A percentile compares a stretch with the other conserved stretches of the same genome.
Evolutionary conservation across 2,888 invertebrate species (phyloP).

Genomic region (Aquatica leii): DNA sequence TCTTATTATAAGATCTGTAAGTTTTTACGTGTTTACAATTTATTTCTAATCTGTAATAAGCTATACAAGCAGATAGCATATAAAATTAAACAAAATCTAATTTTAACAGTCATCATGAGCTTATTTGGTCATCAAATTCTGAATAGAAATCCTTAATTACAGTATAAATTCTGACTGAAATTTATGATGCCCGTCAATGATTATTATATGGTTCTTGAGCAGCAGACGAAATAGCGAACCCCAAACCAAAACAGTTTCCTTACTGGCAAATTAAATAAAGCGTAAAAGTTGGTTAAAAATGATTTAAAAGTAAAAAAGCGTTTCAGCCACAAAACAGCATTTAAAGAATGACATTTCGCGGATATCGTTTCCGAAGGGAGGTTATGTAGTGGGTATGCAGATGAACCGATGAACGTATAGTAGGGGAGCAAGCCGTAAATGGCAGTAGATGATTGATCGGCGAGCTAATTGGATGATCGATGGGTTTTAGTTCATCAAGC

Average conservation of each 20-base stretch:
- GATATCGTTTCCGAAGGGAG: slow-evolving; percentile 28
- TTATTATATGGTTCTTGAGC: not conserved
- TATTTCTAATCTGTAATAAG: no score
- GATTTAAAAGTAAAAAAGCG: slow-evolving; percentile 28
- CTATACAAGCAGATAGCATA: no score
- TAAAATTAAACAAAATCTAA: no score
- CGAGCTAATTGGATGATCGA: slow-evolving; percentile 81
- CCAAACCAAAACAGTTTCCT: slow-evolving; percentile 12
- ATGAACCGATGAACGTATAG: slow-evolving; percentile 57
- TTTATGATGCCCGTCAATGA: no score
- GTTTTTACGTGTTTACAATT: no score
- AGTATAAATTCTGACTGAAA: no score
- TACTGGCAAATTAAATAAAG: slow-evolving; percentile 25
- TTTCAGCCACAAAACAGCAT: slow-evolving; percentile 36
- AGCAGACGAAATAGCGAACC: not conserved
- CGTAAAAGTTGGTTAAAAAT: slow-evolving; percentile 34
- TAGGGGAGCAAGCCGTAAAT: slow-evolving; percentile 58
- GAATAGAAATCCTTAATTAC: no score
- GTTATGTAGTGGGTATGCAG: slow-evolving; percentile 56
- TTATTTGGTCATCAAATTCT: no score
- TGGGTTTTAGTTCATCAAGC: slow-evolving; percentile 63
- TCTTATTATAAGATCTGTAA: no score
- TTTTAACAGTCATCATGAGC: no score
- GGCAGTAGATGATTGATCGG: slow-evolving; percentile 77
- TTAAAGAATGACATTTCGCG: slow-evolving; percentile 46